These are phyloP conservation scores for Scotopteryx bipunctaria DNA, from an alignment of 2,888 invertebrate species.

Conservation along the genomic window DNA sequence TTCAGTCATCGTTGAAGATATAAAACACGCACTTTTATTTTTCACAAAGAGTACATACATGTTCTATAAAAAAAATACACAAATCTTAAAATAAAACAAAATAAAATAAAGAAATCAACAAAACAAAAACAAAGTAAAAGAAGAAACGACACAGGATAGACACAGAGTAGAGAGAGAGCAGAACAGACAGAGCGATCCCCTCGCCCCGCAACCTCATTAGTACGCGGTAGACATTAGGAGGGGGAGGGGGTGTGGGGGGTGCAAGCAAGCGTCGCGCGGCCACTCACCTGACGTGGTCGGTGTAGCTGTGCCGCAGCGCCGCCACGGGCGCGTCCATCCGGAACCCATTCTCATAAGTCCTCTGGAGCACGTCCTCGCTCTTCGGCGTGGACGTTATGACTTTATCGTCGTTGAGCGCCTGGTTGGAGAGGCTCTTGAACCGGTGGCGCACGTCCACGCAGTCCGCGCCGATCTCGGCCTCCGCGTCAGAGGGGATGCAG, in stretches of 20 bases:
- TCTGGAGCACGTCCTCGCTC: conserved; percentile 29
- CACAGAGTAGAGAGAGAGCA: conserved; percentile 31
- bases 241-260: conserved; percentile 19
- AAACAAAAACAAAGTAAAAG: conserved; percentile 26
- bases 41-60: not conserved
- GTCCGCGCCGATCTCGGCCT: conserved; percentile 49
- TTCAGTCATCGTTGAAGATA: no score
- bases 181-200: conserved; percentile 35
- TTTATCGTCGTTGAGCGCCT: conserved; percentile 47
- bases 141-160: conserved; percentile 29
- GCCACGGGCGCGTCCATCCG: conserved; percentile 36
- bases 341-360: conserved; percentile 16
- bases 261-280: conserved; percentile 39
- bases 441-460: conserved; percentile 61
- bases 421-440: conserved; percentile 59
- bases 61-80: conserved; percentile 7
- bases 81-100: conserved; percentile 16
- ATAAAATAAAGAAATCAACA: conserved; percentile 14
- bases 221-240: conserved; percentile 41
- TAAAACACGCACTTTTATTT: no score
- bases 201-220: conserved; percentile 47
- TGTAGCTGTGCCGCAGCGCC: conserved; percentile 65
- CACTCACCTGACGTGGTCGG: conserved; percentile 66
- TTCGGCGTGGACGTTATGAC: conserved; percentile 63
- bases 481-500: conserved; percentile 66